Base-by-base conservation (phyloP, 2,888 invertebrate genomes). In the Melanostoma mellinum region DNA sequence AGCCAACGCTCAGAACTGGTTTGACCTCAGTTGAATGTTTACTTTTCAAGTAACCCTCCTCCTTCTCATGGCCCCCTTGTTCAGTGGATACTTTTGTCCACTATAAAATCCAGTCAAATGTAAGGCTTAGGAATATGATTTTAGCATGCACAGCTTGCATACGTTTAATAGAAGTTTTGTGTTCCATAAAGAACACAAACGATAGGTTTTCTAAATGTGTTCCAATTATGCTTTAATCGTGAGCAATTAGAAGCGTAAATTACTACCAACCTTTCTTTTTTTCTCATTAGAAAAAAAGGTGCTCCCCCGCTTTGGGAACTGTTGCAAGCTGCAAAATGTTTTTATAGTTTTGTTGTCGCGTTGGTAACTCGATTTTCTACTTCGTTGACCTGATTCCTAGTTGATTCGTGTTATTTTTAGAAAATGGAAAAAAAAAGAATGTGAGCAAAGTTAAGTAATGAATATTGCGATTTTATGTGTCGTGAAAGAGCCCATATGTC, bases 191-290 rank as follows among this genome's bases (percentile, higher is more conserved):
- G 8, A 48, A 20, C 44, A 58, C n/a, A 4, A n/a, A 30, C 4
- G 30, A 38, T 60, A 38, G 53, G 68, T 72, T 63, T 55, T 61
- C 63, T 38, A 48, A 78, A 78, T 65, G 46, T 78, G 80, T 78
- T 78, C 82, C 52, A 81, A 71, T 76, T 78, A 73, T 67, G 73
- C 63, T 73, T 78, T 63, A 67, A 73, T 78, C 67, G 68, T 69
- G 63, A 82, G 82, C 74, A 81, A 81, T 81, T 81, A 81, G 76
- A 67, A 81, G 44, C 53, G 58, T 71, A 40, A 71, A 80, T 53
- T 32, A 58, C 36, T 3, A 35, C 20, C n/a, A n/a, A n/a, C n/a
- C 1, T 20, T 20, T 46, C 20, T 30, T 53, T 53, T 44, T 38
- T 56, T 56, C 30, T 50, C 3, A 36, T 30, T n/a, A 32, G 9